Evolutionary conservation across 2,113 vertebrate species (phyloP), one percentile per base, ranked within the genome.

Genomic region (Xenus cinereus): DNA sequence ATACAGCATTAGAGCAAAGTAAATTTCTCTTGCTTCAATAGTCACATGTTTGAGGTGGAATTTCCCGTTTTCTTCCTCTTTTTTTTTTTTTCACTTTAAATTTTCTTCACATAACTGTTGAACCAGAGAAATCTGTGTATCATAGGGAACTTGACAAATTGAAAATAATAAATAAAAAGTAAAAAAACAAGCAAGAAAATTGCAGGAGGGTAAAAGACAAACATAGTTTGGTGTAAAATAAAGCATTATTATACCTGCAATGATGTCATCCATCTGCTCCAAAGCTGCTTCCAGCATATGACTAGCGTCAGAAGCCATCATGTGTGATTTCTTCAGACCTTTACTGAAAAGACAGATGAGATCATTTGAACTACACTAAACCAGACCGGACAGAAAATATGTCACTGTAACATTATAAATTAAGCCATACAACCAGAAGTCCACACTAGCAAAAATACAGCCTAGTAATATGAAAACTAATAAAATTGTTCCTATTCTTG

Each of bases 231-330:
- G 4, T 72, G 16, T 53, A 32, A 86, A 92, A 77, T 19, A 71
- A 66, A 68, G 23, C 27, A 46, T 43, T 67, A 17, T 6, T 63
- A 84, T 98, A 99, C 99, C 99, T 98, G 99, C 98, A 91, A 99
- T 99, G 95, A 99, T 99, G 90, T 99, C 98, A 71, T 99, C 99
- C 99, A 99, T 99, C 98, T 99, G 99, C 96, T 99, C 98, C 96
- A 99, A 97, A 88, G 99, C 99, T 68, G 98, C 98, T 97, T 99
- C 98, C 89, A 99, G 97, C 95, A 98, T 98, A 20, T 99, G 98
- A 93, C 99, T 99, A 51, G 98, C 99, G 37, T 99, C 98, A 62
- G 98, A 99, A 68, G 98, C 97, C 99, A 99, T 99, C 96, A 43
- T 95, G 56, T 69, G 74, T 4, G 32, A 53, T 59, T 95, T 94